Evolutionary conservation across 23 tunicate species (phyloP), one percentile per base, ranked within the genome.

Genomic region (Halocynthia aurantium): DNA sequence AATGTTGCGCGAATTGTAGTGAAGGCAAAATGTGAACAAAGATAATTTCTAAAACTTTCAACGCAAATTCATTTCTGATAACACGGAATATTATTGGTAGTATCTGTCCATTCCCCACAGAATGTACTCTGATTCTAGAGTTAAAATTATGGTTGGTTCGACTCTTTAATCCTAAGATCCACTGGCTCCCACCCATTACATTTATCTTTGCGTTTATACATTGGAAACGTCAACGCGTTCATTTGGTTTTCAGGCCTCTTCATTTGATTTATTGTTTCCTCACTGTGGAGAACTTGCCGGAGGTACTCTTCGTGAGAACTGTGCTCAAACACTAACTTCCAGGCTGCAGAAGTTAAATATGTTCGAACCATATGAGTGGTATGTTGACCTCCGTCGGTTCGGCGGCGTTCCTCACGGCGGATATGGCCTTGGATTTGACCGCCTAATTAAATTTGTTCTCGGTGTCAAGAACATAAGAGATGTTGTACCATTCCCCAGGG

Each of bases 351-450:
- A 51, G 8, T 67, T 80, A 0, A 60, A 52, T 13, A 62, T 74
- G 18, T 8, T 15, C 5, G 22, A 80, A 18, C 77, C 77, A 15
- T 85, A 85, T 65, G 76, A 81, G 11, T 91, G 97, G 97, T 91
- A 91, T 69, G 64, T 77, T 44, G 97, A 91, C 81, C 49, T 85
- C 53, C 62, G 87, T 8, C 56, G 81, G 62, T 85, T 67, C 61
- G 97, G 97, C 63, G 77, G 77, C 65, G 76, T 69, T 8, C 97
- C 97, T 7, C 97, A 91, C 55, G 87, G 82, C 6, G 97, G 97
- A 9, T 91, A 81, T 60, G 97, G 97, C 50, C 65, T 91, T 84
- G 97, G 97, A 0, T 91, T 91, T 73, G 97, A 91, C 63, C 72
- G 97, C 8, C 57, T 91, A 51, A 56, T 91, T n/a, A 73, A 80